phyloP scores from a whole-genome alignment of 1,140 invertebrate species.

The Drosophila kikkawai region DNA sequence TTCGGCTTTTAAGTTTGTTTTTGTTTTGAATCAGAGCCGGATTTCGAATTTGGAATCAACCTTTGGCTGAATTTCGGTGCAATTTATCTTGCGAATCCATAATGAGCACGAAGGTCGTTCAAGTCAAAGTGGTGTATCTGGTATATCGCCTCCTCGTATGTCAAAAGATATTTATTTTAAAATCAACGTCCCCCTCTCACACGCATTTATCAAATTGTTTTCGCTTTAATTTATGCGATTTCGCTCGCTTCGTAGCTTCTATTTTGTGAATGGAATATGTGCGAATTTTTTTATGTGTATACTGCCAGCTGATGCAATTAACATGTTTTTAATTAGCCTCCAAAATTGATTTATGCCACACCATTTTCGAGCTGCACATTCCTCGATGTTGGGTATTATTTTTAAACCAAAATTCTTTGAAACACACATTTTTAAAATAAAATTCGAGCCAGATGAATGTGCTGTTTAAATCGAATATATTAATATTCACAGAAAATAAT shows the following conservation, averaged over 20 bases:
- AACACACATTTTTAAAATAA: constrained; percentile 32
- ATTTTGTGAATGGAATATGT: constrained; percentile 67
- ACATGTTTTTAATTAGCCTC: constrained; percentile 73
- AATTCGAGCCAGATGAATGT: constrained; percentile 52
- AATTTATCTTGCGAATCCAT: constrained; percentile 51
- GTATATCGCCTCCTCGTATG: constrained; percentile 41
- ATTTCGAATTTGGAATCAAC: constrained; percentile 19
- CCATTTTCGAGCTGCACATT: constrained; percentile 56
- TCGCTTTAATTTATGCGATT: constrained; percentile 40
- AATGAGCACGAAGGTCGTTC: constrained; percentile 66
- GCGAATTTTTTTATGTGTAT: constrained; percentile 36
- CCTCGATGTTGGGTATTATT: constrained; percentile 44
- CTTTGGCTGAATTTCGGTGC: constrained; percentile 38
- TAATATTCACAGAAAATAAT: constrained; percentile 17
- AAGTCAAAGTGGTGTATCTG: constrained; percentile 47
- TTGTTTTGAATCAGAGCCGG: constrained; percentile 11
- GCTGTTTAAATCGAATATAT: constrained; percentile 33
- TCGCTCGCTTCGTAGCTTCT: constrained; percentile 7
- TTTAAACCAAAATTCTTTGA: constrained; percentile 47
- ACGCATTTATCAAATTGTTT: constrained; percentile 67
- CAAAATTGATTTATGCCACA: constrained; percentile 72
- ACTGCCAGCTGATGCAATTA: constrained; percentile 51
- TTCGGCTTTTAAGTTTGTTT: constrained; percentile 14
- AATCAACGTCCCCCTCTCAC: constrained; percentile 25
- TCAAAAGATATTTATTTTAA: constrained; percentile 60